These are phyloP conservation scores for Beris morrisii DNA, from an alignment of 2,888 invertebrate genomes.

Conservation along the genomic window DNA sequence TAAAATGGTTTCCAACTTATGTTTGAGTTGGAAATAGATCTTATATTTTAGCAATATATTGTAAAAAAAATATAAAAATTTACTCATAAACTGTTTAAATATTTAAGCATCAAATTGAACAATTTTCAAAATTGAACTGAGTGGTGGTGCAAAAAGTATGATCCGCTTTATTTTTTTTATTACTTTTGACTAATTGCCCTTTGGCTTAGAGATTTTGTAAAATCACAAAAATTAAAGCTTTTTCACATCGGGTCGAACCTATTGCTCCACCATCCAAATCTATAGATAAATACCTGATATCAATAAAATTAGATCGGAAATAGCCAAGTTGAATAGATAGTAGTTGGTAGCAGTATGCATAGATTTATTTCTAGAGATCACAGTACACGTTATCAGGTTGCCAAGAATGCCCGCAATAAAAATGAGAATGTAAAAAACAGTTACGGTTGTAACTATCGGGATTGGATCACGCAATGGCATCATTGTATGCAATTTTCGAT, in stretches of 20 bases:
- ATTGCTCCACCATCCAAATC: too few relatives aligned
- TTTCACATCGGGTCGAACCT: too few relatives aligned
- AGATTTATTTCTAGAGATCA: slow-evolving; percentile 77
- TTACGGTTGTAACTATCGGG: slow-evolving; percentile 59
- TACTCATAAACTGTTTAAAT: too few relatives aligned
- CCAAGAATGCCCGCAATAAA: slow-evolving; percentile 75
- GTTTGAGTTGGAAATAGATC: not conserved
- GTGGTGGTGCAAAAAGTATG: too few relatives aligned
- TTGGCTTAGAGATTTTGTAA: too few relatives aligned
- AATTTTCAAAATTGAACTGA: too few relatives aligned
- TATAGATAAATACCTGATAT: slow-evolving; percentile 63
- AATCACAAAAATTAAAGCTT: too few relatives aligned
- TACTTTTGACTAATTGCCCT: too few relatives aligned
- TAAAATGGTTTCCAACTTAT: too few relatives aligned
- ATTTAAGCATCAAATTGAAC: too few relatives aligned
- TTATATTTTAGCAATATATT: not conserved
- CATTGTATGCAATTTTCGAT: too few relatives aligned
- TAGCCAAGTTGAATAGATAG: slow-evolving; percentile 82
- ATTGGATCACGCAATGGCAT: slow-evolving; percentile 41
- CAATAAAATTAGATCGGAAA: slow-evolving; percentile 78
- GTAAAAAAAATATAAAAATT: not conserved
- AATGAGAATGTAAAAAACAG: slow-evolving; percentile 66
- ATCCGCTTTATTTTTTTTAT: too few relatives aligned
- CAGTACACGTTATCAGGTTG: slow-evolving; percentile 81
- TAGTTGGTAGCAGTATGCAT: slow-evolving; percentile 84